Percentiles rank a stretch among this genome's conserved stretches.
phyloP scores from a whole-genome alignment of 2,888 invertebrate species.

The Drosophila diplacantha region DNA sequence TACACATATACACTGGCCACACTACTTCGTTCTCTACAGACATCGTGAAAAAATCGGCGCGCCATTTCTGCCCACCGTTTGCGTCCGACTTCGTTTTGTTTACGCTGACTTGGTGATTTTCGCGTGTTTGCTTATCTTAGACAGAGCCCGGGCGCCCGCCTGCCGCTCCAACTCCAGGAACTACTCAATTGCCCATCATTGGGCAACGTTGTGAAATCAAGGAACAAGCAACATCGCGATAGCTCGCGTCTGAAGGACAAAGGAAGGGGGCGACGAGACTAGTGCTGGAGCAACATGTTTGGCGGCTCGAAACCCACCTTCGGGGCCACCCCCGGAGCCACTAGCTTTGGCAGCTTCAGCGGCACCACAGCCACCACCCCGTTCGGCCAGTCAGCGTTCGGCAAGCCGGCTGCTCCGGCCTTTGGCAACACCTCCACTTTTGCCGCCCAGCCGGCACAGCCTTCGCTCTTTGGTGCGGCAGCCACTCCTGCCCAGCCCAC shows the following conservation, averaged over 20 bases:
- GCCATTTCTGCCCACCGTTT: constrained; percentile 52
- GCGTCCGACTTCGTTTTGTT: constrained; percentile 31
- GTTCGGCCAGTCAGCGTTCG: constrained; percentile 80
- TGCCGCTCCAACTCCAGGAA: neutral
- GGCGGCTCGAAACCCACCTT: constrained; percentile 78
- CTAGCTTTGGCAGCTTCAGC: constrained; percentile 74
- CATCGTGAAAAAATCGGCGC: constrained; percentile 64
- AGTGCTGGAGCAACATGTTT: constrained; percentile 28
- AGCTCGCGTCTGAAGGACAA: constrained; percentile 13
- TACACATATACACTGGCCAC: constrained; percentile 4
- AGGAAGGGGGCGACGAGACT: constrained; percentile 14
- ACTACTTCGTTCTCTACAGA: constrained; percentile 12
- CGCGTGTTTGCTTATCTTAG: constrained; percentile 15
- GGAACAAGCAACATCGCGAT: neutral
- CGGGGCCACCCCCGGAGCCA: constrained; percentile 76
- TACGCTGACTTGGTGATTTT: constrained; percentile 27
- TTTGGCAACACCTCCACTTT: constrained; percentile 85
- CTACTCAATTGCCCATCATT: constrained; percentile 3
- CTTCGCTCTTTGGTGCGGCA: constrained; percentile 80
- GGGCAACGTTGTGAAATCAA: constrained; percentile 24
- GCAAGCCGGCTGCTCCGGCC: constrained; percentile 81
- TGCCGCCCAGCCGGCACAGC: constrained; percentile 79
- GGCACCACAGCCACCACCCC: constrained; percentile 75
- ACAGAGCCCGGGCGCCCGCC: constrained; percentile 4
- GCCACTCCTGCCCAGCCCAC: constrained; percentile 78